phyloP scores from a whole-genome alignment of 2,888 invertebrate species.

The Xiphydria camelus region DNA sequence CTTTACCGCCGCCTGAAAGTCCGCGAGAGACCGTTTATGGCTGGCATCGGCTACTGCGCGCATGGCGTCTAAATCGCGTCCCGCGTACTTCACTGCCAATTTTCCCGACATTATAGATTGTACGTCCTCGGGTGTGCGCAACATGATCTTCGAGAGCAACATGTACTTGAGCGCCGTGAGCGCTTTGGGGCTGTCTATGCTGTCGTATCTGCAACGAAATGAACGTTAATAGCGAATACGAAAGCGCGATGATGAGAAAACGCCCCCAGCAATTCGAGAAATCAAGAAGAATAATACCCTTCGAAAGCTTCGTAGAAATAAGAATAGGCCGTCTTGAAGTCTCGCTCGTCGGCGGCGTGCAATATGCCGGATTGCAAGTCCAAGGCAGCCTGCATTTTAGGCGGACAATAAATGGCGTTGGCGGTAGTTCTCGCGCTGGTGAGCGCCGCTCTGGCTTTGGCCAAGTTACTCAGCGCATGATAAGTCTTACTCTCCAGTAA shows the following conservation, averaged over 20 bases:
- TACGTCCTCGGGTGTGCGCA: conserved; percentile 95
- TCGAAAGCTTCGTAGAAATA: conserved; percentile 99
- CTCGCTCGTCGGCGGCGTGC: conserved; percentile 99
- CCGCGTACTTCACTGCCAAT: conserved; percentile 94
- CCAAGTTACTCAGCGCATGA: conserved; percentile 95
- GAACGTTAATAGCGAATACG: too few relatives aligned
- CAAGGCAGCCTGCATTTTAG: conserved; percentile 95
- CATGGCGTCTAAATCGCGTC: conserved; percentile 97
- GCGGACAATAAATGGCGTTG: conserved; percentile 98
- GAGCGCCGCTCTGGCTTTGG: conserved; percentile 93
- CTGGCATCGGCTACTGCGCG: conserved; percentile 94
- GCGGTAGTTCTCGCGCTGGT: conserved; percentile 99
- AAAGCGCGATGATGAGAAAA: neutral
- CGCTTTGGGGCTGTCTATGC: conserved; percentile 89
- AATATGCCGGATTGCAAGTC: conserved; percentile 97
- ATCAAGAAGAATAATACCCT: conserved; percentile 66
- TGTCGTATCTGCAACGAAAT: conserved; percentile 68
- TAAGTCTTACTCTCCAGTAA: conserved; percentile 98
- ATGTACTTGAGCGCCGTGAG: conserved; percentile 97
- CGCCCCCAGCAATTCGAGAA: conserved; percentile 1
- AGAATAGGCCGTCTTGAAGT: conserved; percentile 99
- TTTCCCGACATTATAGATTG: conserved; percentile 95
- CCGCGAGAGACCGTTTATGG: conserved; percentile 93
- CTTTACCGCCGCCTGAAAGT: conserved; percentile 89
- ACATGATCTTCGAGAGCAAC: conserved; percentile 98